Percentiles rank a stretch among this genome's conserved stretches.
phyloP scores from a whole-genome alignment of 2,113 vertebrate genomes.

The Megaceryle torquata region DNA sequence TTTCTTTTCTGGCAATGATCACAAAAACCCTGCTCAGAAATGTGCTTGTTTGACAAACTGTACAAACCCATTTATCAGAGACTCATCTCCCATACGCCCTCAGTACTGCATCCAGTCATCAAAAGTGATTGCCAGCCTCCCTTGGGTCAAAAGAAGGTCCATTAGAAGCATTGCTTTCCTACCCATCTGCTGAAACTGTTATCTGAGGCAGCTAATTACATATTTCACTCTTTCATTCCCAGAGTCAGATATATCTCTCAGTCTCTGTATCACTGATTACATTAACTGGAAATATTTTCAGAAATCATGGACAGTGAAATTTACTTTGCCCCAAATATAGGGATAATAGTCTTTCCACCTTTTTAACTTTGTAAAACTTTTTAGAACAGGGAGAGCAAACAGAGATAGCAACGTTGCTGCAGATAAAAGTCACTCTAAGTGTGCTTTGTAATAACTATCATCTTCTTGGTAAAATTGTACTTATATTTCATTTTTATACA shows the following conservation, averaged over 20 bases:
- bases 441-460: background rate
- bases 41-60: background rate
- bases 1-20: background rate
- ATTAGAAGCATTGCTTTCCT: slow-evolving; percentile 18
- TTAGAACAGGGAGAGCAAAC: background rate
- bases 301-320: background rate
- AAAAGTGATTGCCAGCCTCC: background rate
- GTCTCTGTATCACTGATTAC: background rate
- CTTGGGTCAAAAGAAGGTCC: background rate
- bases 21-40: background rate
- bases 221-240: slow-evolving; percentile 20
- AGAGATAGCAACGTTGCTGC: background rate
- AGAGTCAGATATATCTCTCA: background rate
- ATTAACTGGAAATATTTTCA: background rate
- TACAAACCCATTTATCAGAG: background rate
- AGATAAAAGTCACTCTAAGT: background rate
- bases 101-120: background rate
- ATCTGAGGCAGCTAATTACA: background rate
- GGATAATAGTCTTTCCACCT: background rate
- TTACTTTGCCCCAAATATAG: background rate
- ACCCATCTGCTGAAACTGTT: slow-evolving; percentile 36
- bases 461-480: background rate
- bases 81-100: slow-evolving; percentile 18
- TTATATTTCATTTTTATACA: background rate
- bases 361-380: background rate